Conservation (phyloP, 2,888 invertebrate species). For the Dicyrtomina minuta region DNA sequence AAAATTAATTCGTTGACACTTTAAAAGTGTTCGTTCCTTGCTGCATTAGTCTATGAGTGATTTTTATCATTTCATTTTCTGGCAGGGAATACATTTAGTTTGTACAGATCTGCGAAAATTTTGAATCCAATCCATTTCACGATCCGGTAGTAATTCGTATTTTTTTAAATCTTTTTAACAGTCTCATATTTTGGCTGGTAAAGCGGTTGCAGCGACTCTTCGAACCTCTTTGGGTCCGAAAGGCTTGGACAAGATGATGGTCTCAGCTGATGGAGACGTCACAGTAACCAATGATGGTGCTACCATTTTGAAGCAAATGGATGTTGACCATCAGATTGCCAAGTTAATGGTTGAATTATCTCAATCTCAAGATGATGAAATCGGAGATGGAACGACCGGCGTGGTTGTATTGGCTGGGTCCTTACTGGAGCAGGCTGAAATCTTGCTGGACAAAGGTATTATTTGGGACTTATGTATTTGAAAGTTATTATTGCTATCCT, state of each 20-base stretch:
- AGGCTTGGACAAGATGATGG: conserved; percentile 96
- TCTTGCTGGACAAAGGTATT: conserved; percentile 77
- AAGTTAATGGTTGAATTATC: conserved; percentile 97
- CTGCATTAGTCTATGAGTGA: no score
- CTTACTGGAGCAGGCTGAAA: conserved; percentile 90
- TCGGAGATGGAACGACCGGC: conserved; percentile 98
- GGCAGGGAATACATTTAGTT: background rate
- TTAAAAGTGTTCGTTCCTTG: no score
- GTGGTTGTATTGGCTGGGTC: conserved; percentile 89
- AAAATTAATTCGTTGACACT: conserved; percentile 33
- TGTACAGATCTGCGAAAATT: background rate
- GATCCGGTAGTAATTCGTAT: no score
- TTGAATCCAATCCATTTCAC: no score
- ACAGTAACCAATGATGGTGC: conserved; percentile 99
- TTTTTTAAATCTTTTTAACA: no score
- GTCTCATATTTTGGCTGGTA: conserved; percentile 97
- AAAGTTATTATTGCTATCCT: no score
- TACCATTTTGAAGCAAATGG: conserved; percentile 98
- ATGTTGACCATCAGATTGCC: conserved; percentile 97
- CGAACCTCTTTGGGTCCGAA: conserved; percentile 95
- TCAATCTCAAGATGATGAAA: conserved; percentile 99
- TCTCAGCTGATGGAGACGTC: conserved; percentile 94
- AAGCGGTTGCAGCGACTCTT: conserved; percentile 84
- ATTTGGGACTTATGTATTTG: no score
- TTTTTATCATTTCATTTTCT: conserved; percentile 15